Percentiles rank a stretch among this genome's conserved stretches.
Conservation (phyloP, 2,113 vertebrate genomes). For the Microcebus tavaratra region DNA sequence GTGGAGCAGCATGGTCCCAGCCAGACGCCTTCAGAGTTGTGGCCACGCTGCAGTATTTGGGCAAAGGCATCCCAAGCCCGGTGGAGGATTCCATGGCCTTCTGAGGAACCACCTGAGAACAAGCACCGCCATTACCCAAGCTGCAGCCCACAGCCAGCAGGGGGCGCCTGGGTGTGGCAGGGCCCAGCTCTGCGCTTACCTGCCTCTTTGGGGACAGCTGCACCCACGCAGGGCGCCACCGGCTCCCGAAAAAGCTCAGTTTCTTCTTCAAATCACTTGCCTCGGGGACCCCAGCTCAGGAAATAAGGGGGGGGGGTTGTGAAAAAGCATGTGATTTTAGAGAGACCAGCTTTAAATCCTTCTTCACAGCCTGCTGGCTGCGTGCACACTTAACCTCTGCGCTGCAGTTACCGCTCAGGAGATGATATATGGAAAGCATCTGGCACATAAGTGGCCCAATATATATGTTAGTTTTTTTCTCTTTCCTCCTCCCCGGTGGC, state of each 20-base stretch:
- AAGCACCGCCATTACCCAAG: neutral
- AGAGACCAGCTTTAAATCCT: neutral
- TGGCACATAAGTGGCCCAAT: neutral
- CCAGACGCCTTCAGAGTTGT: constrained; percentile 46
- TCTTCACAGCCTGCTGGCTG: neutral
- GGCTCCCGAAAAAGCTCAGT: neutral
- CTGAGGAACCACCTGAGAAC: constrained; percentile 64
- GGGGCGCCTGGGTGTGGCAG: neutral
- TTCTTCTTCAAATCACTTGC: neutral
- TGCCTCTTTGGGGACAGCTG: neutral
- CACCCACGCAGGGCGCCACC: fast-evolving
- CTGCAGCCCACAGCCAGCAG: neutral
- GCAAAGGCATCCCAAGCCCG: neutral
- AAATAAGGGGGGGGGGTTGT: neutral
- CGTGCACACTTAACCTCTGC: neutral
- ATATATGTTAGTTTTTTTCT: neutral
- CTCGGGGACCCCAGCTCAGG: neutral
- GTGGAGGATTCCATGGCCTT: constrained; percentile 57
- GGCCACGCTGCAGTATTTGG: constrained; percentile 76
- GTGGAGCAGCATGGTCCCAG: neutral
- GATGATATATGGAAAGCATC: neutral
- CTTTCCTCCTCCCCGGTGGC: neutral
- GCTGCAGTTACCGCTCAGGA: neutral
- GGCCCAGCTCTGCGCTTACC: neutral
- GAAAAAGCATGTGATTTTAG: neutral